Percentiles rank a stretch among this genome's conserved stretches.
These are phyloP conservation scores for Coremacera marginata DNA, from an alignment of 2,888 invertebrate species.

Conservation along the genomic window DNA sequence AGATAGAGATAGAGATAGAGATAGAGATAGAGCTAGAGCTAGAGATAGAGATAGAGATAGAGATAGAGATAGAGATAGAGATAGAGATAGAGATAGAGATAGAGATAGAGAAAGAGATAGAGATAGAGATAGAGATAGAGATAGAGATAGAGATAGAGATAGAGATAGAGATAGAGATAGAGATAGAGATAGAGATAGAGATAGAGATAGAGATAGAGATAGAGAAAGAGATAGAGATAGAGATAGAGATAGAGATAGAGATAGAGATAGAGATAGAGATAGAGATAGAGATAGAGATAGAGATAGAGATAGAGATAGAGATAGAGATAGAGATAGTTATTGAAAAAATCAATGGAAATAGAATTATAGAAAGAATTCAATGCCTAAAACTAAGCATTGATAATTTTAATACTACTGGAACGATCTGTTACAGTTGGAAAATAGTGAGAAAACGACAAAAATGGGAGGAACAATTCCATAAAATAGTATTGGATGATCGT, in stretches of 20 bases:
- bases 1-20: too few species aligned
- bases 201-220: too few species aligned
- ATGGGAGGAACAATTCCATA: too few species aligned
- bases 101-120: conserved; percentile 44
- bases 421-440: too few species aligned
- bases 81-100: background rate
- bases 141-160: background rate
- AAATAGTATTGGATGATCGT: too few species aligned
- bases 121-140: conserved; percentile 36
- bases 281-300: background rate
- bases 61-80: background rate
- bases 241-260: conserved; percentile 16
- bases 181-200: background rate
- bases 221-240: too few species aligned
- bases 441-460: too few species aligned
- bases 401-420: too few species aligned
- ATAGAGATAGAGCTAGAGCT: background rate
- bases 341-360: too few species aligned
- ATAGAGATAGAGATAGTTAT: too few species aligned
- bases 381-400: too few species aligned
- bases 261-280: background rate
- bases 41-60: background rate
- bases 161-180: background rate
- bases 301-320: conserved; percentile 8
- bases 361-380: too few species aligned